Evolutionary conservation across 37 sponge, comb jelly and placozoan species (phyloP).

Genomic region (Amphimedon queenslandica): DNA sequence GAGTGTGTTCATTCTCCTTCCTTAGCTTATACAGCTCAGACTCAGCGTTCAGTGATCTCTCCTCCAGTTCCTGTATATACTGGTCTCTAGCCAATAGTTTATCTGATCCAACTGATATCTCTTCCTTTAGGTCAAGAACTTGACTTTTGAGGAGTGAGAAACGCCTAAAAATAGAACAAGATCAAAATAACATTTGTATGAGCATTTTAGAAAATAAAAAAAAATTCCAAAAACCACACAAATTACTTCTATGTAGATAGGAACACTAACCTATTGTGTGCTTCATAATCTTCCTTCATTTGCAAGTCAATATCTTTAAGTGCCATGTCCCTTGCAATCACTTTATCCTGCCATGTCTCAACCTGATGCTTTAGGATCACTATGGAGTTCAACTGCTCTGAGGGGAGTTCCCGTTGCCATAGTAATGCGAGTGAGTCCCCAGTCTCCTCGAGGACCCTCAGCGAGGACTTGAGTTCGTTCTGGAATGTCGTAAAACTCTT

Average conservation of each 20-base stretch:
- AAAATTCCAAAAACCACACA: too few relatives aligned
- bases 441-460: not conserved
- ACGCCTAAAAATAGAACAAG: too few relatives aligned
- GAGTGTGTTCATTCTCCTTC: not conserved
- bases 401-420: not conserved
- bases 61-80: conserved; percentile 35
- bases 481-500: not conserved
- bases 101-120: conserved; percentile 18
- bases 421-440: not conserved
- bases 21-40: conserved; percentile 13
- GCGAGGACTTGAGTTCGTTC: not conserved
- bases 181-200: too few relatives aligned
- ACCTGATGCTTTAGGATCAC: conserved; percentile 23
- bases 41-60: conserved; percentile 11
- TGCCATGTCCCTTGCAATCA: conserved; percentile 44
- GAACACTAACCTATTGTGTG: conserved; percentile 36
- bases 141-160: conserved; percentile 23
- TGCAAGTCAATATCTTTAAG: conserved; percentile 46
- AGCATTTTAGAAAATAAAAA: too few relatives aligned
- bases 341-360: conserved; percentile 37
- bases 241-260: too few relatives aligned
- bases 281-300: conserved; percentile 44
- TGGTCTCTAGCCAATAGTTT: not conserved
- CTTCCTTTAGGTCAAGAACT: conserved; percentile 23
- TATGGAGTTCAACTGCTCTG: conserved; percentile 19